These are phyloP conservation scores for Iphiclides podalirius DNA, from an alignment of 2,888 invertebrate species.

Conservation along the genomic window DNA sequence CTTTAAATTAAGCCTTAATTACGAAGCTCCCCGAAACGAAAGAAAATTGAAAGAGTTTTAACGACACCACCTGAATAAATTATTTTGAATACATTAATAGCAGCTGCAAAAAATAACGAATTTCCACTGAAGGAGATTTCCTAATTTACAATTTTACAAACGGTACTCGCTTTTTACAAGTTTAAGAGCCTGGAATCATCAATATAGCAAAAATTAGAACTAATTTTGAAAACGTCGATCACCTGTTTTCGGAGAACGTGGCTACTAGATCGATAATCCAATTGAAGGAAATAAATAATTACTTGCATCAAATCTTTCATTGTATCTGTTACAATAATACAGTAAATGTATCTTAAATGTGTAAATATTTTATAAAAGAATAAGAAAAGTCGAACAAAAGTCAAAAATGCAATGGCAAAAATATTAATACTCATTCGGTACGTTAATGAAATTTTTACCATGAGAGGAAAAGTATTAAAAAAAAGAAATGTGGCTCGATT, in stretches of 20 bases:
- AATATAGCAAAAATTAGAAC: neutral
- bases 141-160: constrained; percentile 6
- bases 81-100: constrained; percentile 20
- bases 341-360: too few relatives aligned
- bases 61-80: constrained; percentile 19
- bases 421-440: neutral
- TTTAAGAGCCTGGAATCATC: too few relatives aligned
- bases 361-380: too few relatives aligned
- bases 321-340: too few relatives aligned
- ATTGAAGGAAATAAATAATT: too few relatives aligned
- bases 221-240: neutral
- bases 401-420: too few relatives aligned
- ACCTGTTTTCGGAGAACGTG: neutral
- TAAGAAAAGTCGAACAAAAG: too few relatives aligned
- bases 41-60: constrained; percentile 21
- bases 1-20: constrained; percentile 5
- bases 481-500: neutral
- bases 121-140: neutral
- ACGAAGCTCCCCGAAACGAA: constrained; percentile 4
- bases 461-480: neutral
- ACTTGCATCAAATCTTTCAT: too few relatives aligned
- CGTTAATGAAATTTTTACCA: neutral
- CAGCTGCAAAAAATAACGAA: constrained; percentile 7
- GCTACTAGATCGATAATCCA: too few relatives aligned
- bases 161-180: too few relatives aligned